Percentiles rank a stretch among this genome's conserved stretches.
Evolutionary conservation across 2,113 vertebrate genomes (phyloP).

Genomic region (Prionailurus viverrinus): DNA sequence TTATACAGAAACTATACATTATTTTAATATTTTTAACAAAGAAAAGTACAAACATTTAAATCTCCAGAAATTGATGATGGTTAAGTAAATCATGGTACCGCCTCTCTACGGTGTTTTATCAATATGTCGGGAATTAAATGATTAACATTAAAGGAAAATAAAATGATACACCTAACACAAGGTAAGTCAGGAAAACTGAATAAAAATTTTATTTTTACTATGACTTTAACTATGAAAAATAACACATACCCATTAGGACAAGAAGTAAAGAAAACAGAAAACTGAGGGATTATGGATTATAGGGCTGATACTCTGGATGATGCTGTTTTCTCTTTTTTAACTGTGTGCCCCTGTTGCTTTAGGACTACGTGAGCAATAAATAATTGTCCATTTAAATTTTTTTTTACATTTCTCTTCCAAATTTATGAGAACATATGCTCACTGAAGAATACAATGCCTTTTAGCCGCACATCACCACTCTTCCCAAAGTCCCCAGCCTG

Average conservation of each 20-base stretch:
- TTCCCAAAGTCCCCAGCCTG: not conserved
- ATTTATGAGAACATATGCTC: not conserved
- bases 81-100: not conserved
- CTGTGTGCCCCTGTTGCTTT: not conserved
- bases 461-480: not conserved
- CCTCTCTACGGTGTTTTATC: not conserved
- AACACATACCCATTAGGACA: not conserved
- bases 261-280: not conserved
- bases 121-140: not conserved
- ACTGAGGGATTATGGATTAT: not conserved
- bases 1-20: not conserved
- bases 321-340: not conserved
- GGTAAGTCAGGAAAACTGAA: not conserved
- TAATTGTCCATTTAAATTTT: not conserved
- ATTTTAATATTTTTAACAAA: not conserved
- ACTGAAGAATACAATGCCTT: not conserved
- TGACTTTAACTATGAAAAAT: slow-evolving; percentile 6
- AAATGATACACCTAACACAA: not conserved
- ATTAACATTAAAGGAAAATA: not conserved
- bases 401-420: not conserved
- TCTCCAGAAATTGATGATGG: not conserved
- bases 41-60: not conserved
- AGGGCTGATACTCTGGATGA: not conserved
- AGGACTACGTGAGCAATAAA: not conserved
- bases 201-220: not conserved